Base-by-base conservation (phyloP, 1,140 invertebrate genomes). In the Drosophila hydei region DNA sequence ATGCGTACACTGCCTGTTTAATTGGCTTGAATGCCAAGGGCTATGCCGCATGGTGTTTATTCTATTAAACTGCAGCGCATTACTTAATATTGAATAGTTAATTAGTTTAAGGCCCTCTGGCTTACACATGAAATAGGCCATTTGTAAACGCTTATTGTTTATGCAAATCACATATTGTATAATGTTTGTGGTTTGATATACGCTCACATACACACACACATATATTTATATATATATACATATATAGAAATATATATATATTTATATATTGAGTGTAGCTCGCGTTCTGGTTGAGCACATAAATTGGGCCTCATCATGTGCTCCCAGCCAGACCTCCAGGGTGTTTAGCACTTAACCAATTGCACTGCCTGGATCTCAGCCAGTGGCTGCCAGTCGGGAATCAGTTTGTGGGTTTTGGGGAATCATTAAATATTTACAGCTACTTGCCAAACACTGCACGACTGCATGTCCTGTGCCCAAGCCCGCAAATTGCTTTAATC, bases 351-450 rank as follows among this genome's bases (percentile, higher is more conserved):
- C 79, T 83, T 78, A 83, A 75, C 75, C 52, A 68, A 84, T 75
- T 77, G 73, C 77, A 40, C 27, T 8, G 36, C 16, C 23, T 21
- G 27, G 14, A 63, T 14, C 23, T 11, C n/a, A 42, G 60, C 33
- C 45, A 33, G 40, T 42, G n/a, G 16, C 21, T 54, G 50, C 55
- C 47, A 68, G 38, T 42, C 25, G 40, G 12, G 25, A 23, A 18
- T 11, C 33, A 12, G 61, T 50, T 54, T 75, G 67, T 4, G 33
- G 21, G 68, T 56, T 79, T 68, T 72, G 76, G 59, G 9, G 19
- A 83, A 79, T 84, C 67, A 84, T 84, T 84, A 79, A 84, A 84
- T 76, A 84, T 84, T 83, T 79, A 84, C 79, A 83, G 62, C 75
- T 75, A 72, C 75, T 71, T 72, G 75, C 79, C 71, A 69, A 62